Conservation (phyloP, 2,113 vertebrate species). For the Rafetus swinhoei region DNA sequence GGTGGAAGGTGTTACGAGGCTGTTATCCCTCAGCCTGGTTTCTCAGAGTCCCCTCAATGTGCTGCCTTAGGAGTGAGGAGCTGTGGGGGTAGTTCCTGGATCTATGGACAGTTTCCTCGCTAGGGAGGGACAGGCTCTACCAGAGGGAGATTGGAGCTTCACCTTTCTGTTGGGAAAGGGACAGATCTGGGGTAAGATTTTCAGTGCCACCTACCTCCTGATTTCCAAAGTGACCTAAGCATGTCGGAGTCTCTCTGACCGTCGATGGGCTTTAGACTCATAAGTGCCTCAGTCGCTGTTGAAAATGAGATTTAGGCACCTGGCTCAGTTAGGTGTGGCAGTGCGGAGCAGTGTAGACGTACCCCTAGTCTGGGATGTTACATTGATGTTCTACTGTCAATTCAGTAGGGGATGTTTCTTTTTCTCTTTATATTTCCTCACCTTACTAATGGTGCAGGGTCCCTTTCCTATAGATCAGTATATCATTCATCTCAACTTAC, state of each 20-base stretch:
- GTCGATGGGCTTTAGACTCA: not conserved
- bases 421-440: too few species aligned
- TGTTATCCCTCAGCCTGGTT: not conserved
- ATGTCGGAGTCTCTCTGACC: not conserved
- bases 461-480: too few species aligned
- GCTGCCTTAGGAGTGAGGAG: not conserved
- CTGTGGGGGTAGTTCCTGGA: not conserved
- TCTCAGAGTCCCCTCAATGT: not conserved
- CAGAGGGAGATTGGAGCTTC: not conserved
- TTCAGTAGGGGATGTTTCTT: too few species aligned
- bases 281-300: not conserved
- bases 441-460: too few species aligned
- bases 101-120: not conserved
- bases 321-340: not conserved
- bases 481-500: too few species aligned
- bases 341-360: not conserved
- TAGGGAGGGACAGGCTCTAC: not conserved
- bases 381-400: too few species aligned
- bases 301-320: not conserved
- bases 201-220: not conserved
- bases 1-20: not conserved
- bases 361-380: too few species aligned
- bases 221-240: not conserved
- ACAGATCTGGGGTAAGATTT: not conserved
- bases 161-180: not conserved